These are phyloP conservation scores for Cylloceria caligata DNA, from an alignment of 2,888 invertebrate species.

Conservation along the genomic window DNA sequence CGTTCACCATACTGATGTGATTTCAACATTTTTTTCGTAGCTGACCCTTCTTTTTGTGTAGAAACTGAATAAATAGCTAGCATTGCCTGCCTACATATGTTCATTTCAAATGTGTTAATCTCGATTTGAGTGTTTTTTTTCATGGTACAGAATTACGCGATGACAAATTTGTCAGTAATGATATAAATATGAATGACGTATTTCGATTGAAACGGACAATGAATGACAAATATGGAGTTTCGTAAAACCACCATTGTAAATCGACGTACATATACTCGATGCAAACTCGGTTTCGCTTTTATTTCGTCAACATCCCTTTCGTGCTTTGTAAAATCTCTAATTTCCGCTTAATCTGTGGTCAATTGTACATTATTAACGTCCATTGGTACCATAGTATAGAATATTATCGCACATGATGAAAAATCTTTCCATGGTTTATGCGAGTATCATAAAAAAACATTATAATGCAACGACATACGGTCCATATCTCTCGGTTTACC, in stretches of 20 bases:
- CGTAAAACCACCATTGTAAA: background rate
- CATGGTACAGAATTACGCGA: background rate
- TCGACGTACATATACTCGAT: background rate
- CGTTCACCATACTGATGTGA: no score
- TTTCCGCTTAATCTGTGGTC: background rate
- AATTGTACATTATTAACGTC: background rate
- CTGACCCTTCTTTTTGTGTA: no score
- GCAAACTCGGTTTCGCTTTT: background rate
- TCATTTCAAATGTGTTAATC: no score
- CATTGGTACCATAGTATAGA: background rate
- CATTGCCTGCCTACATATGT: no score
- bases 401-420: background rate
- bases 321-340: background rate
- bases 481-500: no score
- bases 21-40: no score
- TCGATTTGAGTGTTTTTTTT: background rate
- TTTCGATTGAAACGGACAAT: background rate
- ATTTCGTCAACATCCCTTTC: background rate
- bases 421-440: background rate
- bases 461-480: no score
- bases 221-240: background rate
- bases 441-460: background rate
- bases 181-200: background rate
- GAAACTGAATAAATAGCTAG: no score
- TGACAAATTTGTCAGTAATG: background rate